Conservation (phyloP, 2,113 vertebrate genomes). For the Irena cyanogastra region DNA sequence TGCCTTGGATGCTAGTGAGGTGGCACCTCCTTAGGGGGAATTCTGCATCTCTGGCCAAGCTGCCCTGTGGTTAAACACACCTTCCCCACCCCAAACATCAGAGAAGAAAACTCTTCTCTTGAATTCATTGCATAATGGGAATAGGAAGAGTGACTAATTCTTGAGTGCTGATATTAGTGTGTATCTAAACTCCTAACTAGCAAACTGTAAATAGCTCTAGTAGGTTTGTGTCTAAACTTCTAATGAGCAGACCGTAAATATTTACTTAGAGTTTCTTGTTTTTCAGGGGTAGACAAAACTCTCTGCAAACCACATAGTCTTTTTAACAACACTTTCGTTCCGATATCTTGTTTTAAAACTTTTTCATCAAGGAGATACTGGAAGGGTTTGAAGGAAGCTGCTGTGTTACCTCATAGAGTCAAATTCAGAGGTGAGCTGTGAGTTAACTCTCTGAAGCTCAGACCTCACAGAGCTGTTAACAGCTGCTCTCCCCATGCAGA, state of each 20-base stretch:
- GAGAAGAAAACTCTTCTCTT: neutral
- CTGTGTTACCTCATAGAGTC: neutral
- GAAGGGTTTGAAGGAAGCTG: neutral
- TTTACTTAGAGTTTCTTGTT: conserved; percentile 32
- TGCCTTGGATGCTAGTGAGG: neutral
- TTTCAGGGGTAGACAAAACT: neutral
- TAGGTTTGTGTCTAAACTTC: conserved; percentile 22
- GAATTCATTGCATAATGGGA: neutral
- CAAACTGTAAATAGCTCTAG: neutral
- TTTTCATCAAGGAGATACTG: neutral
- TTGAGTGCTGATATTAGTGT: neutral
- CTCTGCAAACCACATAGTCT: neutral
- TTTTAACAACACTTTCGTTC: neutral
- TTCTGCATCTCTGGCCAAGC: neutral
- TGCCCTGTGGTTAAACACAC: neutral
- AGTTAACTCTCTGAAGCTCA: neutral
- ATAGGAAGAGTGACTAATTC: conserved; percentile 39
- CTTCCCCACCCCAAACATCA: neutral
- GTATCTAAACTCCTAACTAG: neutral
- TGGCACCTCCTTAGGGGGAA: neutral
- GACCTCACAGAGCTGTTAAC: neutral
- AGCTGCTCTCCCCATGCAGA: neutral
- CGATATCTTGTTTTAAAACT: neutral
- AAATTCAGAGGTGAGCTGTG: neutral
- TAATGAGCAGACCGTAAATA: neutral